Percentiles rank a stretch among this genome's conserved stretches.
These are phyloP conservation scores for Catharus minimus DNA, from an alignment of 2,113 vertebrate genomes.

Conservation along the genomic window DNA sequence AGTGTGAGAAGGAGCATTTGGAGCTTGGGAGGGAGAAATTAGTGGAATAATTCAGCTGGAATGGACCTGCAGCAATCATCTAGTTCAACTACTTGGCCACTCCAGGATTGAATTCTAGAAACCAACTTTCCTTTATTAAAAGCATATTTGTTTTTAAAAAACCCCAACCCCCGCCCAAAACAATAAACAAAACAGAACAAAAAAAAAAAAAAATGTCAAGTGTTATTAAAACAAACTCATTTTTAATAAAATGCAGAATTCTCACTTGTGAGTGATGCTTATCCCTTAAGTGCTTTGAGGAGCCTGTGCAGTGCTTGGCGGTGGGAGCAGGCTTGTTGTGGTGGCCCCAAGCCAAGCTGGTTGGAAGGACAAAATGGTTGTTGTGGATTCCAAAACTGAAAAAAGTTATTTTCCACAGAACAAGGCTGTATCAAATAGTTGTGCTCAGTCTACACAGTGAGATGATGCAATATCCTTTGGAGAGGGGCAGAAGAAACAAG, in stretches of 20 bases:
- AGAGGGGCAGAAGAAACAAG: neutral
- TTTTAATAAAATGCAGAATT: neutral
- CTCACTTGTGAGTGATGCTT: neutral
- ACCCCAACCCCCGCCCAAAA: neutral
- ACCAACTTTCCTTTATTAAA: neutral
- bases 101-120: neutral
- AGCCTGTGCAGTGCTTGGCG: neutral
- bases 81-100: neutral
- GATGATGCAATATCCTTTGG: neutral
- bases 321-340: accelerated
- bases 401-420: neutral
- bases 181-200: neutral
- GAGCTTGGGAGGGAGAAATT: neutral
- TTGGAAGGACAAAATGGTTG: too few species aligned
- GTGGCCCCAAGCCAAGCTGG: accelerated
- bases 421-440: neutral
- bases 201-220: neutral
- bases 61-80: neutral
- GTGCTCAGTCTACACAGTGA: neutral
- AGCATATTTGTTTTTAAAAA: neutral
- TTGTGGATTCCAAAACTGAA: neutral
- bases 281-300: neutral
- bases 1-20: neutral
- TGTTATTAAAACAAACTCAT: neutral
- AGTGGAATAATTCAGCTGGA: neutral